Base-by-base conservation (phyloP, 2,797 vertebrate genomes). In the Sphenodon punctatus region DNA sequence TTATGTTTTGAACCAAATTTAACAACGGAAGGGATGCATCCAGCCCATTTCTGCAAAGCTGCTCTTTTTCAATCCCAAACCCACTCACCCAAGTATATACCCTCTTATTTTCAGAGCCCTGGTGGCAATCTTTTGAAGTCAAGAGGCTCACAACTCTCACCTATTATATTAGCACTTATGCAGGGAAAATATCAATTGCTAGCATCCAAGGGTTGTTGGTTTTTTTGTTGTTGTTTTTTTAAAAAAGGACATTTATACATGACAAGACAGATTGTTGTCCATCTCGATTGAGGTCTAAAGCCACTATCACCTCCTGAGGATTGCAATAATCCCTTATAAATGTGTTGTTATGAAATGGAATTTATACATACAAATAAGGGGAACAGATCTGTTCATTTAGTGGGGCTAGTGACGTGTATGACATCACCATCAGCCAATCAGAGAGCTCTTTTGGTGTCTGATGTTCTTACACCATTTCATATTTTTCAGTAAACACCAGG, bases 401-500 rank as follows among this genome's bases (percentile, higher is more conserved):
- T 82, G 88, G 73, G 80, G 81, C 87, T 82, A 86, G 82, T 94
- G 94, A 93, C 92, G 92, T 75, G 85, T 3, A 93, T 94, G 93
- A 94, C 89, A 90, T 89, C 94, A 95, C 66, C 77, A 80, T 63
- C 76, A 93, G 88, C 93, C 94, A 94, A 92, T 94, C 89, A 85
- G 82, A 83, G 69, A 10, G 75, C 45, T 88, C 58, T 27, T 14
- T 81, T 74, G 16, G 65, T 78, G 85, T 89, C 90, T 91, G 91
- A 64, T 91, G 88, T 87, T 94, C 89, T 86, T 89, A 81, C 85
- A 89, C 84, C 86, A 84, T 88, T 90, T 91, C 78, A 60, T 93
- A 92, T 95, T 94, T 93, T 92, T 70, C 82, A 88, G 89, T 94
- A 94, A 95, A 94, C 86, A 94, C 88, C 70, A 90, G 72, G 88